Base-by-base conservation (phyloP, 1,140 invertebrate species). In the Heliconius congener region DNA sequence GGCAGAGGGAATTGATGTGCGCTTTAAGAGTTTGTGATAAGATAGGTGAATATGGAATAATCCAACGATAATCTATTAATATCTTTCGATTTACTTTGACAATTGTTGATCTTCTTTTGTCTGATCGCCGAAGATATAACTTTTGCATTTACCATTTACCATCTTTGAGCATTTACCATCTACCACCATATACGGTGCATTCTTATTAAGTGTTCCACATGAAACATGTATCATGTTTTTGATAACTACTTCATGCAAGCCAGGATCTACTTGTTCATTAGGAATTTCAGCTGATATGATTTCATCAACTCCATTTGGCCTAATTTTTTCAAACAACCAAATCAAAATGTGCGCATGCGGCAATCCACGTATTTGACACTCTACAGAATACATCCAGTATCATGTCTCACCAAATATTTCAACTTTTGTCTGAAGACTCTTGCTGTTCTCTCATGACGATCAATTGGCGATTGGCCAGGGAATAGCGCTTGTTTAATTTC, bases 391-490 rank as follows among this genome's bases (percentile, higher is more conserved):
- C 46, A 50, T 50, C 1, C 46, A 50, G 4, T 16, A 50, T 11
- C 46, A 16, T 5, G 46, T 50, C 46, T 50, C 13, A 5, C 46
- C 46, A 16, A 37, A 30, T 30, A 76, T 82, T 82, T 82, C n/a
- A 82, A 76, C 23, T 82, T 82, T 71, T 37, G 37, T 74, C 57
- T 74, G 27, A 79, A 82, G 23, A 82, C 42, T 34, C 34, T 77
- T 34, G 81, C 81, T 30, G 74, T 79, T 16, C 79, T 79, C 60
- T 82, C 77, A 60, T 79, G 77, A 27, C 60, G 27, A 82, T 80
- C 30, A 95, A 34, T 19, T 42, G 81, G 18, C 85, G 86, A 91
- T 96, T 95, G 71, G 86, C 88, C 42, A 91, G 80, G 83, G n/a
- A 93, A 81, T 78, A 94, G 82, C 57, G 85, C 78, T n/a, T 79